Base-by-base conservation (phyloP, 2,888 invertebrate species). In the Coelogynopora nodosa region DNA sequence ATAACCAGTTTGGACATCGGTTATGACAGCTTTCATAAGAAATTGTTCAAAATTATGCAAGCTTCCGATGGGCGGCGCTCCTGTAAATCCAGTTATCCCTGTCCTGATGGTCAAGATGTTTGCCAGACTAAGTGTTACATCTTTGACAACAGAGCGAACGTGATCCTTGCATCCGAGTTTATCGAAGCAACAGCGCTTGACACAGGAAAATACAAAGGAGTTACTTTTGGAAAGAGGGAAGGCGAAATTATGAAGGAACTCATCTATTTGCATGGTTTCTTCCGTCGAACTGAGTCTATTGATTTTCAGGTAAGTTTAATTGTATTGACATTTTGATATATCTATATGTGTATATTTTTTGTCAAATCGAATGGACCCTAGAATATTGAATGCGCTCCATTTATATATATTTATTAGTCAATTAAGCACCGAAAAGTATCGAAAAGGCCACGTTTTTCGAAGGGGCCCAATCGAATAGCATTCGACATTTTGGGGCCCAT, bases 231-330 rank as follows among this genome's bases (percentile, higher is more conserved):
- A 0, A 89, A 90, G 83, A 92, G 92, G 87, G 92, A 92, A 88
- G 92, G 92, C 10, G 92, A 92, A 89, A 91, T 92, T 0, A 92
- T 92, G 92, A 92, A 91, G 87, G 91, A 92, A 86, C 90, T 92
- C 30, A 91, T 92, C 84, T 92, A 91, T 88, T 90, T 90, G 86
- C 92, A 92, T 88, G 89, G 89, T 5, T 91, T 92, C 88, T 91
- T 92, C 87, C 86, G 89, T 10, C 88, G 92, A n/a, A 90, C 89
- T 30, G 92, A 92, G 88, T 89, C 89, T 26, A 90, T 91, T 5
- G 92, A 92, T 88, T 92, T 92, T 88, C 92, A 92, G 88, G 92
- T 92, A 13, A 90, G n/a, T n/a, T n/a, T n/a, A n/a, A n/a, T n/a
- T n/a, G n/a, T n/a, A n/a, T n/a, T n/a, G n/a, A n/a, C n/a, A n/a